phyloP scores from a whole-genome alignment of 2,797 vertebrate genomes.

The Vireo griseus region DNA sequence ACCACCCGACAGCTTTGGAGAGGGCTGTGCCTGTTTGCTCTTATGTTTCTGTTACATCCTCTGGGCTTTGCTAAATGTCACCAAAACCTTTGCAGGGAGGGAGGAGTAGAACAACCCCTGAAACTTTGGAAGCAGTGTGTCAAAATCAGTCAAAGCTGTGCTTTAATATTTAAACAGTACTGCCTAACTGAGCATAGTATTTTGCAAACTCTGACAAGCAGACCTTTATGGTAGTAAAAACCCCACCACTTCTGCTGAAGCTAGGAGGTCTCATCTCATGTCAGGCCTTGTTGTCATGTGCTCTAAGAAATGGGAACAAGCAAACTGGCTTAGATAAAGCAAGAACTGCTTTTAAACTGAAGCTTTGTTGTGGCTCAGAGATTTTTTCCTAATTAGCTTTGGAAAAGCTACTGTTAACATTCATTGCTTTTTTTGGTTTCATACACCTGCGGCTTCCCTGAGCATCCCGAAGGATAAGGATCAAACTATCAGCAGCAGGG shows the following conservation, averaged over 20 bases:
- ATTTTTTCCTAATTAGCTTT: neutral
- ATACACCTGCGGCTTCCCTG: neutral
- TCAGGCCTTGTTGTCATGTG: neutral
- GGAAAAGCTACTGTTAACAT: neutral
- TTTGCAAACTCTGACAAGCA: neutral
- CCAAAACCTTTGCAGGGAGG: accelerated
- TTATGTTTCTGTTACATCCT: accelerated
- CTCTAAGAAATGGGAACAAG: neutral
- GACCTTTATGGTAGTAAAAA: neutral
- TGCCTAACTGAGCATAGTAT: neutral
- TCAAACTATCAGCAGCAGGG: neutral
- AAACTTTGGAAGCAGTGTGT: neutral
- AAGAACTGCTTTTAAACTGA: neutral
- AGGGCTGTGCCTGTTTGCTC: neutral
- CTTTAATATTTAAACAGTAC: neutral
- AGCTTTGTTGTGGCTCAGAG: neutral
- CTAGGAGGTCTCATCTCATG: neutral
- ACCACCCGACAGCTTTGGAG: neutral
- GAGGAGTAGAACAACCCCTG: neutral
- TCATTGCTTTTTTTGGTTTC: neutral
- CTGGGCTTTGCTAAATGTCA: neutral
- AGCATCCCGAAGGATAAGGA: neutral
- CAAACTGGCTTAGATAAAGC: neutral
- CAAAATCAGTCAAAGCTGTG: neutral
- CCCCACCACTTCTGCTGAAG: neutral